phyloP scores from a whole-genome alignment of 2,797 vertebrate species.

The Rhinichthys osculus region DNA sequence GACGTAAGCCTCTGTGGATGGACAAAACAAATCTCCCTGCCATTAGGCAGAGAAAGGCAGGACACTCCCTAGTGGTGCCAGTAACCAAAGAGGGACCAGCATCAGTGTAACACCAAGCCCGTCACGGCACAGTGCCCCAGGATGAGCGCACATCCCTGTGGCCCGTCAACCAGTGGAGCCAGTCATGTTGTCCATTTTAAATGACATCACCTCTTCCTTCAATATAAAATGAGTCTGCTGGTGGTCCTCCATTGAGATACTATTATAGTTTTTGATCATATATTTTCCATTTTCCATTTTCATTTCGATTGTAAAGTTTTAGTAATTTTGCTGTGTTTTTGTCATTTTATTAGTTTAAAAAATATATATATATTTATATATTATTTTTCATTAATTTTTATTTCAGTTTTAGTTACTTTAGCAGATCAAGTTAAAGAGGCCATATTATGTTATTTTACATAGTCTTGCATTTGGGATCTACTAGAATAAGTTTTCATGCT shows the following conservation, averaged over 20 bases:
- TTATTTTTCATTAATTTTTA: not conserved
- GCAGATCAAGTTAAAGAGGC: not conserved
- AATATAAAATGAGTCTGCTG: not conserved
- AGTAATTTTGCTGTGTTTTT: not conserved
- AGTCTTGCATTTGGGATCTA: not conserved
- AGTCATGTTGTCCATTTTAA: conserved; percentile 16
- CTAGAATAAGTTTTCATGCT: not conserved
- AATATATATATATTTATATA: not conserved
- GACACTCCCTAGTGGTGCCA: conserved; percentile 54
- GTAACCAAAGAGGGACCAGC: conserved; percentile 57
- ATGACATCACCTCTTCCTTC: not conserved
- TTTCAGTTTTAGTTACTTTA: not conserved
- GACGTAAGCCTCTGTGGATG: conserved; percentile 65
- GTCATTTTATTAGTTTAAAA: not conserved
- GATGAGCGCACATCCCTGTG: conserved; percentile 26
- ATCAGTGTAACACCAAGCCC: conserved; percentile 65
- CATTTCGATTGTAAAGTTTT: not conserved
- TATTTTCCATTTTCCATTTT: too few relatives aligned
- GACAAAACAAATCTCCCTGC: conserved; percentile 68
- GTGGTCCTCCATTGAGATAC: not conserved
- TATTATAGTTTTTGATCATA: too few relatives aligned
- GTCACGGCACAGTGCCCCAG: conserved; percentile 41
- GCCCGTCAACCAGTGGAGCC: conserved; percentile 44
- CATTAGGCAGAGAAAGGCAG: conserved; percentile 66
- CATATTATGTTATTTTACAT: not conserved